phyloP scores from a whole-genome alignment of 1,140 invertebrate genomes.

The Drosophila neocordata region DNA sequence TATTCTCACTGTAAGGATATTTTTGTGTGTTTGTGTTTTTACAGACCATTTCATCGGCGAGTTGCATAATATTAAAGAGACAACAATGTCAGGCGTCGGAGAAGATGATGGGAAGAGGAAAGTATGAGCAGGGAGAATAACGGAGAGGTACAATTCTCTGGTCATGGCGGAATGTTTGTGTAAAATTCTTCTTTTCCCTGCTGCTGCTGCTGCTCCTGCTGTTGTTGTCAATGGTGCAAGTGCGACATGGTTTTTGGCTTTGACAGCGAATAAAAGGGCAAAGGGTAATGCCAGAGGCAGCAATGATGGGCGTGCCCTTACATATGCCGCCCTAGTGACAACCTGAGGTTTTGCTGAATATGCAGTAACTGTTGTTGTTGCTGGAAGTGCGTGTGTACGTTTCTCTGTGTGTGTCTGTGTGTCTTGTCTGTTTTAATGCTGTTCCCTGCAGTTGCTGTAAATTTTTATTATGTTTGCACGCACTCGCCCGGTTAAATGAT shows the following conservation, averaged over 20 bases:
- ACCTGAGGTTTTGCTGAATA: conserved; percentile 47
- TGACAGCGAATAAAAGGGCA: conserved; percentile 13
- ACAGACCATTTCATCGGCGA: conserved; percentile 25
- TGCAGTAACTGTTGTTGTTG: neutral
- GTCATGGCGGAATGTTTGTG: conserved; percentile 26
- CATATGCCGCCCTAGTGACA: conserved; percentile 33
- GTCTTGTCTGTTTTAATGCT: conserved; percentile 35
- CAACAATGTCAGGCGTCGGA: conserved; percentile 28
- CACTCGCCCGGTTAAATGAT: conserved; percentile 52
- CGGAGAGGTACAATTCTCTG: neutral
- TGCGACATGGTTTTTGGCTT: conserved; percentile 21
- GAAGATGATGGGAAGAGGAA: neutral
- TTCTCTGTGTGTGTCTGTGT: too few species aligned
- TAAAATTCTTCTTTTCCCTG: neutral
- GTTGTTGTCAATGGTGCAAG: conserved; percentile 25
- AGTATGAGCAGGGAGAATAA: neutral
- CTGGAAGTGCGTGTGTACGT: neutral
- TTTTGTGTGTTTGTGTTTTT: conserved; percentile 30
- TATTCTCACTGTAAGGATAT: conserved; percentile 36
- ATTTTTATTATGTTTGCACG: conserved; percentile 59
- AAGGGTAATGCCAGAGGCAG: conserved; percentile 3
- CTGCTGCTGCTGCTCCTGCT: conserved; percentile 10
- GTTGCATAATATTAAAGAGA: conserved; percentile 35
- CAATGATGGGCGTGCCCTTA: conserved; percentile 34
- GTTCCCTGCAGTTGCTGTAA: conserved; percentile 44